Base-by-base conservation (phyloP, 1,140 invertebrate species). In the Dreissena rostriformis region DNA sequence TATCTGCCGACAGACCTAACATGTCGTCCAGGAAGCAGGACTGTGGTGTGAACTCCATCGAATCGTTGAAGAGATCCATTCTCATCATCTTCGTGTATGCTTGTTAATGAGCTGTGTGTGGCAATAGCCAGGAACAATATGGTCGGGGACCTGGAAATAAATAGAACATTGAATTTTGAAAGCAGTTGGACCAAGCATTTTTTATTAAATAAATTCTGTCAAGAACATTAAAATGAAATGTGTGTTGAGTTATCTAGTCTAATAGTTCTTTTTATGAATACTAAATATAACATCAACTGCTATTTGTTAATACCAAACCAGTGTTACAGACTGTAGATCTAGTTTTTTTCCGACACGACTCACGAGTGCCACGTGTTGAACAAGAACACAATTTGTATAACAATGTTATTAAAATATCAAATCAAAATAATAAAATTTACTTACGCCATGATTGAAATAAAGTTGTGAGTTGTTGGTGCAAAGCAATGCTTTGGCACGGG, bases 381-480 rank as follows among this genome's bases (percentile, higher is more conserved):
- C 26, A 52, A 12, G 22, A 61, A 22, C 22, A 63, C 19, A 17
- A 63, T 26, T 63, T 63, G 6, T 2, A 72, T 49, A 51, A 22
- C 49, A 66, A 28, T 77, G 10, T 24, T 14, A 57, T 5, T 19
- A 39, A 24, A 55, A 52, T 61, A 52, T 65, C 51, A 22, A n/a
- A 51, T 71, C 1, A 24, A 71, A 39, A n/a, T 71, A 70, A 39
- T 51, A 0, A 79, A 68, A 8, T 53, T 10, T 57, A 82, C 80
- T 75, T 39, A 82, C 80, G 80, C 80, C 80, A 82, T 82, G 80
- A 22, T 82, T 71, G 75, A 52, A 75, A 82, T 67, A 26, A 75
- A 1, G 19, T n/a, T 66, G 5, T 5, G 39, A 39, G n/a, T 74
- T 15, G 61, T 39, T 68, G 12, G 71, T 82, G 80, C 80, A 75